phyloP scores from a whole-genome alignment of 2,113 vertebrate genomes.

The Xenopus tropicalis region DNA sequence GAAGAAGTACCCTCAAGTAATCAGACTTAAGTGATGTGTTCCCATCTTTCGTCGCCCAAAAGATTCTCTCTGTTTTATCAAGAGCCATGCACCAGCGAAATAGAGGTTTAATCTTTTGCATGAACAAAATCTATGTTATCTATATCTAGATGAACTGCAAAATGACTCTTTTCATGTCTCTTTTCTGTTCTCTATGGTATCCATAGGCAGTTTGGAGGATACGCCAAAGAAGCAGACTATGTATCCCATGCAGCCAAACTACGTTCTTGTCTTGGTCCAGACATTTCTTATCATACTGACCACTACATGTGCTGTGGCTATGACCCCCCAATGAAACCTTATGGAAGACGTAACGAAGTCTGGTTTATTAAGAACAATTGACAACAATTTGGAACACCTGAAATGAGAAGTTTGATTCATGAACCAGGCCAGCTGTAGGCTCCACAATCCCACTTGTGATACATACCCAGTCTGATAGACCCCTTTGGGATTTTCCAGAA shows the following conservation, averaged over 20 bases:
- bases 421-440: too few relatives aligned
- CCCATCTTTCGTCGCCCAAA: too few relatives aligned
- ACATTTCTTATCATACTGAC: slow-evolving; percentile 70
- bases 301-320: slow-evolving; percentile 84
- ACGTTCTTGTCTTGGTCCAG: slow-evolving; percentile 72
- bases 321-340: slow-evolving; percentile 84
- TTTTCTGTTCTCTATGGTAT: not conserved
- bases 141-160: too few relatives aligned
- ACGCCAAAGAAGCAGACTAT: slow-evolving; percentile 79
- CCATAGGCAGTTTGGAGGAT: slow-evolving; percentile 85
- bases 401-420: too few relatives aligned
- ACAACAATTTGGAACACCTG: slow-evolving; percentile 17
- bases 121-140: too few relatives aligned
- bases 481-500: too few relatives aligned
- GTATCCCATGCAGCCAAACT: slow-evolving; percentile 72
- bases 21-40: too few relatives aligned
- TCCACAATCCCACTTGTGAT: not conserved
- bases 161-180: not conserved
- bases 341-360: slow-evolving; percentile 83
- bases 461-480: not conserved
- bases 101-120: too few relatives aligned
- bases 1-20: too few relatives aligned
- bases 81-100: too few relatives aligned
- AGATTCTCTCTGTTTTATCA: too few relatives aligned
- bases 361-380: slow-evolving; percentile 82